phyloP scores from a whole-genome alignment of 2,113 vertebrate genomes.

The Takifugu bimaculatus region DNA sequence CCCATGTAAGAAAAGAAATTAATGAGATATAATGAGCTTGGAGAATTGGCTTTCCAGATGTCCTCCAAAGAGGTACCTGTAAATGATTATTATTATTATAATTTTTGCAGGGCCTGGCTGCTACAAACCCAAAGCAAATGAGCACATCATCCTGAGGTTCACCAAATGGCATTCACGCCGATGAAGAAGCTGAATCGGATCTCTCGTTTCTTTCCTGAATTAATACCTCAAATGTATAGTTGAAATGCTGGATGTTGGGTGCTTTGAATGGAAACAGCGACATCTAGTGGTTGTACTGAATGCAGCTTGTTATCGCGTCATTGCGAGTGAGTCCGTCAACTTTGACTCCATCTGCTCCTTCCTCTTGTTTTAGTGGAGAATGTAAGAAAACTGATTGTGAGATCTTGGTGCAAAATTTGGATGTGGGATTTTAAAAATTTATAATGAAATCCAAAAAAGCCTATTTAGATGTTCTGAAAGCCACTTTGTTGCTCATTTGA shows the following conservation, averaged over 20 bases:
- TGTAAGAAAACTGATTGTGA: too few relatives aligned
- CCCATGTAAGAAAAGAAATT: conserved; percentile 27
- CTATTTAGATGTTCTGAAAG: too few relatives aligned
- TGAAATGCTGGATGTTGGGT: not conserved
- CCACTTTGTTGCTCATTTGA: too few relatives aligned
- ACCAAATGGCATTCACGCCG: conserved; percentile 40
- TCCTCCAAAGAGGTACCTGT: not conserved
- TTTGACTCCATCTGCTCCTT: not conserved
- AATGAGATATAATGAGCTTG: conserved; percentile 49
- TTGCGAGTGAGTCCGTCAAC: not conserved
- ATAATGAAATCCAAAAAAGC: too few relatives aligned
- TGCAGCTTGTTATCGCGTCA: not conserved
- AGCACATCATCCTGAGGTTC: conserved; percentile 62
- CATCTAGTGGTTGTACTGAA: conserved; percentile 21
- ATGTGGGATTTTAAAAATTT: too few relatives aligned
- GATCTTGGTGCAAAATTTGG: too few relatives aligned
- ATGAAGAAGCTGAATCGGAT: not conserved
- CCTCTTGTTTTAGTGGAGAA: not conserved
- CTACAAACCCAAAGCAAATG: conserved; percentile 46
- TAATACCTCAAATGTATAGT: too few relatives aligned
- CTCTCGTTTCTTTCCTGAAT: not conserved
- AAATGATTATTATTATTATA: not conserved
- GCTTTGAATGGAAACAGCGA: conserved; percentile 29
- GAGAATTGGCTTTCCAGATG: conserved; percentile 20
- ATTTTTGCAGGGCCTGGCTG: conserved; percentile 58